Conservation (phyloP, 1,140 invertebrate species). For the Caenorhabditis briggsae region DNA sequence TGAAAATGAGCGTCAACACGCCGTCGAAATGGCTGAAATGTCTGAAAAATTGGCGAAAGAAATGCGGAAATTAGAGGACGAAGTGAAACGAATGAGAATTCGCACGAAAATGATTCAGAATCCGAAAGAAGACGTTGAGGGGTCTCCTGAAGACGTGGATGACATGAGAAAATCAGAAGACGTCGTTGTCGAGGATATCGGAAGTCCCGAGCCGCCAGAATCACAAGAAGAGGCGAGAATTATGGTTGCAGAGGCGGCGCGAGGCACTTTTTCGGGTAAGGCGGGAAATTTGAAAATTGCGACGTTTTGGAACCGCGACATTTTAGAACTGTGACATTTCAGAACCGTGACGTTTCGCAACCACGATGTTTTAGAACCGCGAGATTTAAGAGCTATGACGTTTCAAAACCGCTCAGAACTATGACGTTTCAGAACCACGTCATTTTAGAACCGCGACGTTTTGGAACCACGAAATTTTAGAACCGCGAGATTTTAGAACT, state of each 20-base stretch:
- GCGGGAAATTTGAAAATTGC: too few species aligned
- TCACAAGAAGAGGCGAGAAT: slow-evolving; percentile 15
- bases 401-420: too few species aligned
- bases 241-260: slow-evolving; percentile 16
- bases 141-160: background rate
- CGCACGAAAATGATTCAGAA: background rate
- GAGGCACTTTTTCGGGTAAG: slow-evolving; percentile 5
- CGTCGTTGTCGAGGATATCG: background rate
- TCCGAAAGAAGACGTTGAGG: background rate
- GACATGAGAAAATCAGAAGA: background rate
- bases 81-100: slow-evolving; percentile 17
- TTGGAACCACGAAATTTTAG: too few species aligned
- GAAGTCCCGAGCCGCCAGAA: slow-evolving; percentile 37
- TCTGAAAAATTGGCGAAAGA: slow-evolving; percentile 47
- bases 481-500: too few species aligned
- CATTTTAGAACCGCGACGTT: too few species aligned
- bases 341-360: too few species aligned
- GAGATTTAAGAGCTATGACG: too few species aligned
- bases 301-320: too few species aligned
- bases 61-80: slow-evolving; percentile 31
- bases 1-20: slow-evolving; percentile 32
- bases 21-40: slow-evolving; percentile 24
- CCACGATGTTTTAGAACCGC: too few species aligned
- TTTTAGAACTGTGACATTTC: too few species aligned
- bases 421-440: too few species aligned